Conservation (phyloP, 2,113 vertebrate genomes). For the Sakesphorus luctuosus region DNA sequence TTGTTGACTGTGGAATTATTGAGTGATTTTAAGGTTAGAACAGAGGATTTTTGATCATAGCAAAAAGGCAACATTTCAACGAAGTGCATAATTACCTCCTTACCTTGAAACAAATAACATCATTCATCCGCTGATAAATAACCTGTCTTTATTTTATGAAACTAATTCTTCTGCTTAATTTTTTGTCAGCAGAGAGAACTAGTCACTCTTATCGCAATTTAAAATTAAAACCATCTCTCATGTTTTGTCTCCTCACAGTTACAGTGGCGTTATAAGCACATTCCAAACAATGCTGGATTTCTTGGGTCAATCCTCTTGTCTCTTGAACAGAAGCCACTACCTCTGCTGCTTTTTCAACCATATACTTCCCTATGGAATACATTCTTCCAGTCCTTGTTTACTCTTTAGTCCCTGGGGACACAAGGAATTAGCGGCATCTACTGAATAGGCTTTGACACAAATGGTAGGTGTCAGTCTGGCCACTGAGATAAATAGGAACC, state of each 20-base stretch:
- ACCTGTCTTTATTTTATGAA: background rate
- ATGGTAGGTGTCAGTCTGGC: background rate
- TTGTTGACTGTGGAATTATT: background rate
- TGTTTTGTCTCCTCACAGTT: background rate
- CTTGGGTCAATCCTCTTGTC: background rate
- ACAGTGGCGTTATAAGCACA: background rate
- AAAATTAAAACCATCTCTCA: background rate
- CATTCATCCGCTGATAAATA: too few species aligned
- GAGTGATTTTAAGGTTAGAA: background rate
- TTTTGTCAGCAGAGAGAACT: background rate
- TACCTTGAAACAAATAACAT: background rate
- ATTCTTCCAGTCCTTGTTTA: background rate
- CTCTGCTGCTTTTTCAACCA: background rate
- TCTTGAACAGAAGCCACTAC: background rate
- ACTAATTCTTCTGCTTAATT: background rate
- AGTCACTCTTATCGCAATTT: background rate
- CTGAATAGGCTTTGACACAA: background rate
- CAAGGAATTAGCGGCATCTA: background rate
- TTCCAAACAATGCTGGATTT: background rate
- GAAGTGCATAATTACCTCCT: background rate
- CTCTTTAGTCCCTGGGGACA: background rate
- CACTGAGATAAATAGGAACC: background rate
- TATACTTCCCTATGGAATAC: background rate
- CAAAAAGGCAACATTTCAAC: background rate
- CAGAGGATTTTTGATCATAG: background rate